Conservation (phyloP, 1,140 invertebrate genomes). For the Eumaeus atala region DNA sequence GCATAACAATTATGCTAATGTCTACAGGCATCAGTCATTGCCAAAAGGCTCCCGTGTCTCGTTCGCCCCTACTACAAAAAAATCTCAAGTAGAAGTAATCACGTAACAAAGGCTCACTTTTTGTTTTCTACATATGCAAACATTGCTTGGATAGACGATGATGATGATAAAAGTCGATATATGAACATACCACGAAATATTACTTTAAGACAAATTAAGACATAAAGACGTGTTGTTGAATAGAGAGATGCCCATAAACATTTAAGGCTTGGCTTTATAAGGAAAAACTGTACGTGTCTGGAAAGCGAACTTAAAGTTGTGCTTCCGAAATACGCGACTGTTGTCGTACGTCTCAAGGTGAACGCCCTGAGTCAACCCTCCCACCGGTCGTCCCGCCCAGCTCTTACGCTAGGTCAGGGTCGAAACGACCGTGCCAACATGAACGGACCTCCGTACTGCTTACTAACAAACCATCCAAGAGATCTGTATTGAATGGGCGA, state of each 20-base stretch:
- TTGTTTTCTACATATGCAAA: no score
- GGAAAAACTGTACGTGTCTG: neutral
- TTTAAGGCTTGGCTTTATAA: neutral
- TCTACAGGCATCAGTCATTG: no score
- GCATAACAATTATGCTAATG: no score
- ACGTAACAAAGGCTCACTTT: no score
- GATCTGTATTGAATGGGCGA: constrained; percentile 28
- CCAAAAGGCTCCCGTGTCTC: no score
- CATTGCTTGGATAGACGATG: no score
- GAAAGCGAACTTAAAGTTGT: constrained; percentile 19
- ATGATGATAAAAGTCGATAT: no score
- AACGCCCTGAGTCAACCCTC: constrained; percentile 57
- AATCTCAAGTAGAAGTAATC: no score
- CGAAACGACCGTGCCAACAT: constrained; percentile 42
- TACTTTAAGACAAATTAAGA: no score
- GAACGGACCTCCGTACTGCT: constrained; percentile 30
- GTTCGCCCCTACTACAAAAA: no score
- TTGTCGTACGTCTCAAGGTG: constrained; percentile 58
- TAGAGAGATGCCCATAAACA: neutral
- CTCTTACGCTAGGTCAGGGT: constrained; percentile 62
- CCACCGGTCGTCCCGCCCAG: constrained; percentile 53
- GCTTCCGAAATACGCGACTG: constrained; percentile 29
- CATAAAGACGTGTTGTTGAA: no score
- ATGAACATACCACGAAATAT: no score
- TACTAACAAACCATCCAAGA: constrained; percentile 13